Base-by-base conservation (phyloP, 2,113 vertebrate species). In the Melanocharis versteri region DNA sequence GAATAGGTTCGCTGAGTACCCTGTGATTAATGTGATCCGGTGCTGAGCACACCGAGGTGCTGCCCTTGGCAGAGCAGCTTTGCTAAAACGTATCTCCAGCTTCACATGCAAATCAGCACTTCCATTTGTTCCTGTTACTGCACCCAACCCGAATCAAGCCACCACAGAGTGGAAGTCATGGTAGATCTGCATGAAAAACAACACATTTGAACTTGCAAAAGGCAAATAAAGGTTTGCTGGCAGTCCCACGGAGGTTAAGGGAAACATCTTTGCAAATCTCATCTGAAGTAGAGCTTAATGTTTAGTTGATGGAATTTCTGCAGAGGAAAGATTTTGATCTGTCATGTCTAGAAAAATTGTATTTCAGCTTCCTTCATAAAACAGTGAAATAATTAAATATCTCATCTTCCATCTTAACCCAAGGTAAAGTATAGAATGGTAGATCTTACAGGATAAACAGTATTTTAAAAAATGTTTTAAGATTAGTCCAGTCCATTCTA, bases 71-170 rank as follows among this genome's bases (percentile, higher is more conserved):
- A 69, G 2, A 79, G 77, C 83, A 78, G 72, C 47, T 94, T 27
- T 75, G 86, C 91, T 91, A 35, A 75, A 91, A 47, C 61, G 4
- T 45, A 61, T 79, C 91, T 90, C 60, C 69, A 95, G 51, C 81
- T 64, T 70, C 73, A 61, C 53, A 93, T 89, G 93, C 93, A 97
- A 94, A 95, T 96, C 47, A 53, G 69, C n/a, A 5, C 45, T 87
- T 76, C 73, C 58, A 76, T 91, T 93, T 89, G 78, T 89, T 95
- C 87, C 84, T 87, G n/a, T 72, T 82, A 6, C 30, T 76, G 69
- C 54, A 48, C n/a, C 78, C 72, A 62, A 79, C 68, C 72, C 48
- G 6, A 84, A 82, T 14, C 70, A 20, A 64, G 60, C 60, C 78
- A 42, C 69, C 66, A 81, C 73, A 56, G 42, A 84, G 79, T 89